Evolutionary conservation across 2,113 vertebrate genomes (phyloP).

Genomic region (Neoarius graeffei): DNA sequence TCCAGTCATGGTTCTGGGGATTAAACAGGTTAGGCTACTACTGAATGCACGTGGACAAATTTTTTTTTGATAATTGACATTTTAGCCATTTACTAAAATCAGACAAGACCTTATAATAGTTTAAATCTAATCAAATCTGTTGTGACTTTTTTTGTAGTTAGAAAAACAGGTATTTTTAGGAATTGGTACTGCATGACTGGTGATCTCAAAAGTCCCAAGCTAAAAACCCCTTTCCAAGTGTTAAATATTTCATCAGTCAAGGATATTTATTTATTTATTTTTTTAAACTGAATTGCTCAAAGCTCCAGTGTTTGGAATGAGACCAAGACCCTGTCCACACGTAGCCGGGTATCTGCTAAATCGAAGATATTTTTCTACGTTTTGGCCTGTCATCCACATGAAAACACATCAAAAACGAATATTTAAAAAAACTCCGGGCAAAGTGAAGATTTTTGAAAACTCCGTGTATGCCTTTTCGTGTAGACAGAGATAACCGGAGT

Average conservation of each 20-base stretch:
- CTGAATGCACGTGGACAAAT: background rate
- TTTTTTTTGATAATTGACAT: too few relatives aligned
- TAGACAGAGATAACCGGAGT: too few relatives aligned
- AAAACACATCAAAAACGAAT: too few relatives aligned
- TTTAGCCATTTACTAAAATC: background rate
- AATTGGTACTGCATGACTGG: background rate
- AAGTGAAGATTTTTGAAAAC: too few relatives aligned
- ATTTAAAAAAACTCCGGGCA: too few relatives aligned
- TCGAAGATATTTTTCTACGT: too few relatives aligned
- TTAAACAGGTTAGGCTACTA: background rate
- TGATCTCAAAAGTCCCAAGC: background rate
- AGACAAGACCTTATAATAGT: background rate
- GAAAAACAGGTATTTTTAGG: background rate
- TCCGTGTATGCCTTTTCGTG: too few relatives aligned
- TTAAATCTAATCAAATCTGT: background rate
- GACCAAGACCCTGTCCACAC: too few relatives aligned
- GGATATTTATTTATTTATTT: background rate
- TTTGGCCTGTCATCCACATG: too few relatives aligned
- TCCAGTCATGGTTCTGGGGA: background rate
- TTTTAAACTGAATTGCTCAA: background rate
- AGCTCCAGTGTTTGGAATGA: background rate
- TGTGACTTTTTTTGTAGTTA: background rate
- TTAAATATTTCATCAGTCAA: background rate
- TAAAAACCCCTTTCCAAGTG: background rate
- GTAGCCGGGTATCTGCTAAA: too few relatives aligned